phyloP scores from a whole-genome alignment of 1,140 invertebrate genomes.

The Helicoverpa armigera region DNA sequence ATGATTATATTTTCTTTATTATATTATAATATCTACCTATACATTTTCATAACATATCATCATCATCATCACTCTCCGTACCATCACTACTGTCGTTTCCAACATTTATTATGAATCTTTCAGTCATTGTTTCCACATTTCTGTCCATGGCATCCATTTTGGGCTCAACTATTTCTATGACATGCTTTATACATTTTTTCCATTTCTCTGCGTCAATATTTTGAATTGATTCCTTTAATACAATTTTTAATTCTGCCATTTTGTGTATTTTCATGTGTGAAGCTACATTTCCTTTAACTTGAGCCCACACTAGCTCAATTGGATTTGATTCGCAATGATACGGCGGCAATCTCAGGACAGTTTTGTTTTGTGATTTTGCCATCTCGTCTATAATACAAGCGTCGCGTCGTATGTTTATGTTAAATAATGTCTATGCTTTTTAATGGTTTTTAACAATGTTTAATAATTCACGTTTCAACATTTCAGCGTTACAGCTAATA shows the following conservation, averaged over 20 bases:
- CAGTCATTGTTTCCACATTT: no score
- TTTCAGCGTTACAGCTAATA: neutral
- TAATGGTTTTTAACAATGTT: neutral
- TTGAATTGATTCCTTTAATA: slow-evolving; percentile 29
- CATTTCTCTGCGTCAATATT: slow-evolving; percentile 41
- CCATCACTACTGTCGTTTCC: no score
- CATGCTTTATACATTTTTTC: slow-evolving; percentile 40
- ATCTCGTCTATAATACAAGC: neutral
- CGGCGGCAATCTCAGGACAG: neutral
- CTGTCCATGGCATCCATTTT: no score
- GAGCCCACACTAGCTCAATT: slow-evolving; percentile 71
- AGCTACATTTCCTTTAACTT: slow-evolving; percentile 67
- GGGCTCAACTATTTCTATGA: neutral
- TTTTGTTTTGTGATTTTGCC: neutral
- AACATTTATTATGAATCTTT: no score
- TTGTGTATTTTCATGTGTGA: slow-evolving; percentile 46
- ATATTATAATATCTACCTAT: no score
- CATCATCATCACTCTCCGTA: no score
- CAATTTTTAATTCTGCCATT: slow-evolving; percentile 46
- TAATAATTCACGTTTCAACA: neutral
- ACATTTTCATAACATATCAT: no score
- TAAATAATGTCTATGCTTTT: no score
- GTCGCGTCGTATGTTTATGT: no score
- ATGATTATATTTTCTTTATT: no score
- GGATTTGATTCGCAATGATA: slow-evolving; percentile 71